Evolutionary conservation across 92 coral and sea anemone species (phyloP), one percentile per base, ranked within the genome.

Genomic region (Metridium senile): DNA sequence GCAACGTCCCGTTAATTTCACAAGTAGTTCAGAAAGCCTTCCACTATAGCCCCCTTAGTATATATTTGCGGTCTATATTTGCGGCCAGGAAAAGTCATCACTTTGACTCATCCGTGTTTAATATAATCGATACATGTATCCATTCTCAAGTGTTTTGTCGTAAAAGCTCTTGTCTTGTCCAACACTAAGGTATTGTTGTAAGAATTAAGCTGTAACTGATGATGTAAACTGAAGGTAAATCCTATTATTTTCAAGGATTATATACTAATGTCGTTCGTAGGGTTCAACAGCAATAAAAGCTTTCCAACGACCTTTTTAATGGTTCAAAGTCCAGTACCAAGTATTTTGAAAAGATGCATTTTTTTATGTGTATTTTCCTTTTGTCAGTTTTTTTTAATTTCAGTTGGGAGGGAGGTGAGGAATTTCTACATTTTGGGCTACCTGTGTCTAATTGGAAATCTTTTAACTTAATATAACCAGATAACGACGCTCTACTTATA

Each of bases 121-220:
- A 59, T 59, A 26, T 28, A 59, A 19, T 9, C 27, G 26, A 59
- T 9, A 28, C 65, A 8, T 59, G 22, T 59, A 39, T 39, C 69
- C 45, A 28, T 7, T 28, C 45, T 63, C 69, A 30, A 63, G 69
- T 63, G 22, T 35, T 63, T 19, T 63, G 69, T 63, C 69, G 28
- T 1, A 63, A 28, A 28, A 11, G 22, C 69, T 63, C 45, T 63
- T 58, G 28, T 21, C 32, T 25, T 9, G 61, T n/a, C n/a, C n/a
- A 16, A 54, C 23, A 4, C 23, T 20, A 16, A 54, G 61, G 2
- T 19, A 54, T 54, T 54, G 23, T 4, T 28, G 22, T 6, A 7
- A 26, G 65, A 26, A 20, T 59, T 59, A 59, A 59, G 1, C 8
- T 1, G 11, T 26, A 26, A 16, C 28, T 59, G 65, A 19, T 28